Evolutionary conservation across 2,113 vertebrate species (phyloP).

Genomic region (Limanda limanda): DNA sequence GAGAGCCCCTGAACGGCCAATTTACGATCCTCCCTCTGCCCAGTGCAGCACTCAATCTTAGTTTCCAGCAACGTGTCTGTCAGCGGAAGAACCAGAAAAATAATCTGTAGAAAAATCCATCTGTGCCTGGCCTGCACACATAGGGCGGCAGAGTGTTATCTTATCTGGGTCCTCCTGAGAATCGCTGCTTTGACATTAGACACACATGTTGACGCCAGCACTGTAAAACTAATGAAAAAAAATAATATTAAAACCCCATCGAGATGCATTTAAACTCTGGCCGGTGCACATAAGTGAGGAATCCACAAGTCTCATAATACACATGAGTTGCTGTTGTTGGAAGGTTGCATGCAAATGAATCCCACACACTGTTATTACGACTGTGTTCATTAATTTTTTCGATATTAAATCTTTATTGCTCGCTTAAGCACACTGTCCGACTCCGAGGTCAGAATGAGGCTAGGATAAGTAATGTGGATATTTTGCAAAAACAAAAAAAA

Average conservation of each 20-base stretch:
- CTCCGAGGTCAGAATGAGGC: neutral
- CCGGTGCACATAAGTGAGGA: constrained; percentile 25
- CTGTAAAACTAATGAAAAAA: constrained; percentile 36
- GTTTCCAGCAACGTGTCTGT: constrained; percentile 31
- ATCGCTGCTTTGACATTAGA: constrained; percentile 17
- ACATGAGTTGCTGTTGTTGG: constrained; percentile 16
- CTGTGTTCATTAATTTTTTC: constrained; percentile 15
- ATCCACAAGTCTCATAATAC: constrained; percentile 23
- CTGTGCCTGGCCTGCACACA: constrained; percentile 6
- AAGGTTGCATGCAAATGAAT: constrained; percentile 25
- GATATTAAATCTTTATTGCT: neutral
- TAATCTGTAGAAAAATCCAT: constrained; percentile 33
- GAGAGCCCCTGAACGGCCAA: constrained; percentile 18
- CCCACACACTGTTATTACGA: constrained; percentile 6
- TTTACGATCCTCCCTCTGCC: constrained; percentile 11
- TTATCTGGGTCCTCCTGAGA: constrained; percentile 10
- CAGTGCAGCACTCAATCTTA: constrained; percentile 5
- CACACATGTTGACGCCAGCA: constrained; percentile 13
- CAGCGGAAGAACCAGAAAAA: constrained; percentile 36
- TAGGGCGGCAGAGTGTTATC: neutral
- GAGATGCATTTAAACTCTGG: constrained; percentile 44
- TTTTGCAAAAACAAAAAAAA: too few relatives aligned
- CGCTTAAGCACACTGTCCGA: neutral
- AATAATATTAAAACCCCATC: constrained; percentile 29
- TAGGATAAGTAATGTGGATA: neutral